These are phyloP conservation scores for Tadarida brasiliensis DNA, from an alignment of 2,797 vertebrate species.

Conservation along the genomic window DNA sequence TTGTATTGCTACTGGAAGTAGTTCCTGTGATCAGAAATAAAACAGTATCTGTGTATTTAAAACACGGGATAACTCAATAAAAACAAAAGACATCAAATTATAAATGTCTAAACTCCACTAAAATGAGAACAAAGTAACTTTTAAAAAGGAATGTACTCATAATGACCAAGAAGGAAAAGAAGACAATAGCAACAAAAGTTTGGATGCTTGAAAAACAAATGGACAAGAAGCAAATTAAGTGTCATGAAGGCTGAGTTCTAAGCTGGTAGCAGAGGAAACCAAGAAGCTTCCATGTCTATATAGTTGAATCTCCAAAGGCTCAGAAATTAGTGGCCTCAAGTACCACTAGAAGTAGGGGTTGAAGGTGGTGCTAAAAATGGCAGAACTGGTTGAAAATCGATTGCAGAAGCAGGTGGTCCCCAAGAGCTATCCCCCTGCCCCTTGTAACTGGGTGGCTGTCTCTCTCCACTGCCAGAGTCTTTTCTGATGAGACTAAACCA, in stretches of 20 bases:
- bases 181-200: not conserved
- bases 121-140: slow-evolving; percentile 19
- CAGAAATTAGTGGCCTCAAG: not conserved
- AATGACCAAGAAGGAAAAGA: not conserved
- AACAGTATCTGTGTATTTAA: not conserved
- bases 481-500: not conserved
- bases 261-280: not conserved
- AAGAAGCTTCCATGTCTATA: not conserved
- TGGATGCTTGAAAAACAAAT: not conserved
- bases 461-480: not conserved
- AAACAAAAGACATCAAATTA: not conserved
- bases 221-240: not conserved
- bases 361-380: not conserved
- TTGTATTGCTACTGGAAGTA: slow-evolving; percentile 99
- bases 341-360: not conserved
- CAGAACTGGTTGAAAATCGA: not conserved
- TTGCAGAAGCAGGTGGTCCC: not conserved
- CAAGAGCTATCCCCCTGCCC: not conserved
- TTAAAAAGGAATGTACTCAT: slow-evolving; percentile 17
- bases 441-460: not conserved
- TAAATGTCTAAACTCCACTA: not conserved
- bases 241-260: not conserved
- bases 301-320: not conserved
- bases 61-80: not conserved
- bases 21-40: slow-evolving; percentile 90